These are phyloP conservation scores for Nomada ferruginata DNA, from an alignment of 2,888 invertebrate genomes.

Conservation along the genomic window DNA sequence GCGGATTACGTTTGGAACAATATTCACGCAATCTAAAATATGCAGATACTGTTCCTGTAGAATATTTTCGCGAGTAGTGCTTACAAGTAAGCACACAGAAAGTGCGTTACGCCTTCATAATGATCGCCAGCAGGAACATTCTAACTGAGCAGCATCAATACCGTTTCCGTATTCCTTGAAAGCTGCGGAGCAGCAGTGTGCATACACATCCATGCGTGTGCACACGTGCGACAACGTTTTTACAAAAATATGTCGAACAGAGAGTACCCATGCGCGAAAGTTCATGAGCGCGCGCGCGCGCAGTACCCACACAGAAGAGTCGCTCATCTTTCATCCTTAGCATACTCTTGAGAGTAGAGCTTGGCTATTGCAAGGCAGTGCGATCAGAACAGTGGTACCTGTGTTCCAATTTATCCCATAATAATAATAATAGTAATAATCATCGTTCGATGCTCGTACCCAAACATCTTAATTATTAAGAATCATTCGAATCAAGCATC, in stretches of 20 bases:
- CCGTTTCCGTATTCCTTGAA: not conserved
- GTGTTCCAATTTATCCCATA: slow-evolving; percentile 34
- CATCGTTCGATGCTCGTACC: not conserved
- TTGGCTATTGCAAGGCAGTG: slow-evolving; percentile 48
- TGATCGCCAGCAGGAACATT: not conserved
- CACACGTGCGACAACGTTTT: slow-evolving; percentile 43
- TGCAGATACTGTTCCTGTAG: not conserved
- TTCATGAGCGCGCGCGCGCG: slow-evolving; percentile 32
- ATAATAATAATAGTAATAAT: slow-evolving; percentile 26
- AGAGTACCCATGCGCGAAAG: slow-evolving; percentile 49
- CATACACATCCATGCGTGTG: slow-evolving; percentile 35
- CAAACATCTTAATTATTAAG: not conserved
- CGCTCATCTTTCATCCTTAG: slow-evolving; percentile 27
- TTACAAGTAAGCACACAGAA: not conserved
- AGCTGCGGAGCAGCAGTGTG: slow-evolving; percentile 14
- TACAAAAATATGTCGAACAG: slow-evolving; percentile 38
- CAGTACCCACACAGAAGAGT: slow-evolving; percentile 1
- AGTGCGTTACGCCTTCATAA: not conserved
- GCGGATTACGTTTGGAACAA: not conserved
- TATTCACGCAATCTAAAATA: no score
- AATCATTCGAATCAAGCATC: not conserved
- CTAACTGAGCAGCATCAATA: not conserved
- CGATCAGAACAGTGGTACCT: slow-evolving; percentile 49
- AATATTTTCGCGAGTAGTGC: not conserved
- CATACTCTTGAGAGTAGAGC: slow-evolving; percentile 40